These are phyloP conservation scores for Ellobius talpinus DNA, from an alignment of 2,113 vertebrate species.

Conservation along the genomic window DNA sequence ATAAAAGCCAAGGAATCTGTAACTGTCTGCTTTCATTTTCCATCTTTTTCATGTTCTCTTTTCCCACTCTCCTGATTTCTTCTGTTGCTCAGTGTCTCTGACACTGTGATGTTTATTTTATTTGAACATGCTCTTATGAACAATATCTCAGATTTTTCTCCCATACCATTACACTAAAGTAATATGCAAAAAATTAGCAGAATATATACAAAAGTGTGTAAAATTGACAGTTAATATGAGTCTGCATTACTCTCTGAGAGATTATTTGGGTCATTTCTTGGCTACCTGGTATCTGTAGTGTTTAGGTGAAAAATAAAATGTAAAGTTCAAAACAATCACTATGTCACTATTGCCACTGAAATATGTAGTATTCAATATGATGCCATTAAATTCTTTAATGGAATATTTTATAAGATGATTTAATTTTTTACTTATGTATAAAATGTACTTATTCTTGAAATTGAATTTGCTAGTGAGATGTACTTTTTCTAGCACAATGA, in stretches of 20 bases:
- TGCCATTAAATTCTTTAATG: background rate
- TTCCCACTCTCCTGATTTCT: background rate
- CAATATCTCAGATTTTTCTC: background rate
- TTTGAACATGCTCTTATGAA: background rate
- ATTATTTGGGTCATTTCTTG: background rate
- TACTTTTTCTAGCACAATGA: background rate
- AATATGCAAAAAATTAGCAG: background rate
- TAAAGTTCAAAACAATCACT: background rate
- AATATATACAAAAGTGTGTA: background rate
- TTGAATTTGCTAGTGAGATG: background rate
- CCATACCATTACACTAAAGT: background rate
- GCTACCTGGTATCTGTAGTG: background rate
- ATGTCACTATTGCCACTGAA: background rate
- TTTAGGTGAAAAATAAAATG: background rate
- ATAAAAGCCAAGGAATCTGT: background rate
- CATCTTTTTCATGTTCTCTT: background rate
- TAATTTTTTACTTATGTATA: background rate
- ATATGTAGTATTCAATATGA: background rate
- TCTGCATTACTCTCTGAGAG: background rate
- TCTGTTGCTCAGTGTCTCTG: background rate
- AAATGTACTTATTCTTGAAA: conserved; percentile 15
- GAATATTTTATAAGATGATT: background rate
- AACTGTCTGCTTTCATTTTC: fast-evolving
- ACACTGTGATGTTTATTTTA: background rate
- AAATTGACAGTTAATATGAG: background rate